These are phyloP conservation scores for Labeo rohita DNA, from an alignment of 2,113 vertebrate genomes.

Conservation along the genomic window DNA sequence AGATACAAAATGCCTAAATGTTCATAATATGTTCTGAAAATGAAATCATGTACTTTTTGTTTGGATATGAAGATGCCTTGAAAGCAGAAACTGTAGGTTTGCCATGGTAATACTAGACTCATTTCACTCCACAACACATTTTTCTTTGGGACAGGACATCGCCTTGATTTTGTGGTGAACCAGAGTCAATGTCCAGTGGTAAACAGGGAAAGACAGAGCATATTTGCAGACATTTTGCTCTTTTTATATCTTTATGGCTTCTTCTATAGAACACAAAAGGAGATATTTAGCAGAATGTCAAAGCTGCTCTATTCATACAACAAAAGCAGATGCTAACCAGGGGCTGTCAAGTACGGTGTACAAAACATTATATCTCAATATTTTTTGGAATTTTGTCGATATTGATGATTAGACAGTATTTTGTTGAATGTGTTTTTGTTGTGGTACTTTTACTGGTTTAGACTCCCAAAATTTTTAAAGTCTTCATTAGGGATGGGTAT, in stretches of 20 bases:
- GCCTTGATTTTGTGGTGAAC: constrained; percentile 69
- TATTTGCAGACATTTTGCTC: not conserved
- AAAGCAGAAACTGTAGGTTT: constrained; percentile 55
- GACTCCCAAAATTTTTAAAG: too few relatives aligned
- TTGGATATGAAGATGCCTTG: constrained; percentile 47
- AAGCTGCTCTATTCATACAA: not conserved
- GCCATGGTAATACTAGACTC: constrained; percentile 15
- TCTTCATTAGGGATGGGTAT: too few relatives aligned
- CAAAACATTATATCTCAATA: not conserved
- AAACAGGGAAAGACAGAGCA: constrained; percentile 7
- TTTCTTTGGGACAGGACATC: constrained; percentile 62
- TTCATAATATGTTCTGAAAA: constrained; percentile 18
- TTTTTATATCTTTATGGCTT: not conserved
- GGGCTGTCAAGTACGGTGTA: too few relatives aligned
- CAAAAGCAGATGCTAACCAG: not conserved
- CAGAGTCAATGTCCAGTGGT: constrained; percentile 4
- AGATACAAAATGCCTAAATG: not conserved
- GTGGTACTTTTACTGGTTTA: not conserved
- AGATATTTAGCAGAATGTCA: constrained; percentile 15
- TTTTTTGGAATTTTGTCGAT: not conserved
- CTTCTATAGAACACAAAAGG: not conserved
- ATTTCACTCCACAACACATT: constrained; percentile 62
- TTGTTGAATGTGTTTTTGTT: not conserved
- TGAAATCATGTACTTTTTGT: constrained; percentile 41
- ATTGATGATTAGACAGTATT: not conserved